These are phyloP conservation scores for Okamejei kenojei DNA, from an alignment of 2,797 vertebrate species.

Conservation along the genomic window DNA sequence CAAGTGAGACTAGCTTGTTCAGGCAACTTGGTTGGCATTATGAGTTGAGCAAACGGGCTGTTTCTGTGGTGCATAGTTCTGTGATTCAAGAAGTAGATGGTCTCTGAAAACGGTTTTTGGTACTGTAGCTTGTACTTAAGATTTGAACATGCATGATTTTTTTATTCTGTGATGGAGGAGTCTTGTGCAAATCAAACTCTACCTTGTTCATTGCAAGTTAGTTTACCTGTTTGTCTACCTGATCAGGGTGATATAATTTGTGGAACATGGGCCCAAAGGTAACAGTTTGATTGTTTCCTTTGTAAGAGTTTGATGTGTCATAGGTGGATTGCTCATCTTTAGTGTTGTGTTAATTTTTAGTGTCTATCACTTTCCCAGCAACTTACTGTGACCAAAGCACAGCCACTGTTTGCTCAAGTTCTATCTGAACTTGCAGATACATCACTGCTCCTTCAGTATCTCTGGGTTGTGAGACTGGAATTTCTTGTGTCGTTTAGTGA, in stretches of 20 bases:
- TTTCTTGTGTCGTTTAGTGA: neutral
- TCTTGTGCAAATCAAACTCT: neutral
- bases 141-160: neutral
- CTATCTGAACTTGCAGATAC: neutral
- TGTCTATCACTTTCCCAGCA: neutral
- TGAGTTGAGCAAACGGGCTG: no score
- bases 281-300: neutral
- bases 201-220: neutral
- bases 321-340: neutral
- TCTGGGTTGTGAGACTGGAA: neutral
- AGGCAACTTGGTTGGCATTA: no score
- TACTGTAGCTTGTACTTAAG: no score
- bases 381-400: neutral
- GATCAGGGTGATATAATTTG: neutral
- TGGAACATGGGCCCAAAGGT: neutral
- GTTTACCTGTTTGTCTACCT: neutral
- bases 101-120: no score
- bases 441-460: neutral
- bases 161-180: neutral
- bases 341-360: neutral
- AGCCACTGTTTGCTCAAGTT: neutral
- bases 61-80: no score
- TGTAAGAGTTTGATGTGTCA: neutral
- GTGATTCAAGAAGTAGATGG: no score
- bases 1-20: no score